Base-by-base conservation (phyloP, 2,113 vertebrate species). In the Romanogobio albipinnatus region DNA sequence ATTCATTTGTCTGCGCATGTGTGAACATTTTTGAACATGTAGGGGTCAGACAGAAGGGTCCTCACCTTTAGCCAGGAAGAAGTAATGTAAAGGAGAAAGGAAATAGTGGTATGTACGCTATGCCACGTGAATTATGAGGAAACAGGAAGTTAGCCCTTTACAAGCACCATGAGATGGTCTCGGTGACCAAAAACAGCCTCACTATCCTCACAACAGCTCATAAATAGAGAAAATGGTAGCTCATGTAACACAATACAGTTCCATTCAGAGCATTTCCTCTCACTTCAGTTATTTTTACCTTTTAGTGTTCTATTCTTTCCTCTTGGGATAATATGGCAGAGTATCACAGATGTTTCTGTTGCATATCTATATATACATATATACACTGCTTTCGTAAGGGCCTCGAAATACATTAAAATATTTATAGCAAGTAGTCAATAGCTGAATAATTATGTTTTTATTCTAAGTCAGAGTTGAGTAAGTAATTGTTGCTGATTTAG, bases 31-130 rank as follows among this genome's bases (percentile, higher is more conserved):
- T 56, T 59, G 15, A 59, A 43, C 33, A 79, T 49, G 1, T 79
- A 9, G 10, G 15, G 45, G 45, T 81, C 76, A 84, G 47, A 49
- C 80, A 81, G 45, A 70, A 36, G 17, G 33, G 59, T 43, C 10
- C 22, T 75, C 15, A 73, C 10, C 43, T 62, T 33, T 56, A 47
- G 64, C 49, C 19, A 22, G 66, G 29, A 66, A 33, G 74, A 70
- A 68, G 56, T 79, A 75, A 88, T 80, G 84, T 80, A 75, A 82
- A 78, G 4, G 53, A 64, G 58, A 53, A 22, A 68, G 45, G 58
- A 88, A 85, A 51, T 80, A 47, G 45, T 58, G 75, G 80, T 58
- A 88, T 85, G 64, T 61, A 14, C 22, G 62, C 56, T 75, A 82
- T 83, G 74, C 62, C 47, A 53, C 22, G 49, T 68, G 70, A 68